Percentiles rank a stretch among this genome's conserved stretches.
These are phyloP conservation scores for Scyliorhinus canicula DNA, from an alignment of 2,797 vertebrate species.

Conservation along the genomic window DNA sequence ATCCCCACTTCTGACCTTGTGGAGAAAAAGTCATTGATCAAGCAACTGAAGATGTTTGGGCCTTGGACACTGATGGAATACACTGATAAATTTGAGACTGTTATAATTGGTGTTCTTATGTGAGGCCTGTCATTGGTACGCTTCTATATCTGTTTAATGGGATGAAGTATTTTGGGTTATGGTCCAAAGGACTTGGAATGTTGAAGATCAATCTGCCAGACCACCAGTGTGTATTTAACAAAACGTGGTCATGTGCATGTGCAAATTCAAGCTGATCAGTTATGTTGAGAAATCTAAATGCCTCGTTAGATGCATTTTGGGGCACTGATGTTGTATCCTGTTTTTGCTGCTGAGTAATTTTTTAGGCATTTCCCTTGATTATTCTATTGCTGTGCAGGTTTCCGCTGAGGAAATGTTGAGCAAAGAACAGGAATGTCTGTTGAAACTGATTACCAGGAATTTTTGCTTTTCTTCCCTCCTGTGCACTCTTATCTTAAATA, in stretches of 20 bases:
- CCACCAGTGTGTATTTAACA: neutral
- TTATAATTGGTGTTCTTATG: neutral
- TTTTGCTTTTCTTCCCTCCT: neutral
- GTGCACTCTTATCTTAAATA: neutral
- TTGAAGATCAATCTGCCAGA: neutral
- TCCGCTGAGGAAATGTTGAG: neutral
- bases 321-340: neutral
- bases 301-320: neutral
- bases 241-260: neutral
- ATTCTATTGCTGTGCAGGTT: neutral
- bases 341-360: neutral
- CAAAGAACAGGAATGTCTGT: neutral
- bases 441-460: neutral
- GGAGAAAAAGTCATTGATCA: too few relatives aligned
- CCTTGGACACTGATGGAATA: too few relatives aligned
- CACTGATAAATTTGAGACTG: neutral
- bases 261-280: neutral
- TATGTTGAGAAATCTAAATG: neutral
- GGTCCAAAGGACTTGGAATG: neutral
- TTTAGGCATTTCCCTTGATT: neutral
- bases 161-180: neutral
- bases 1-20: too few relatives aligned
- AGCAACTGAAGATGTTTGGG: too few relatives aligned
- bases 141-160: neutral
- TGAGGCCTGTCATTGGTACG: neutral